phyloP scores from a whole-genome alignment of 2,797 vertebrate genomes.

The Spinus pinus region DNA sequence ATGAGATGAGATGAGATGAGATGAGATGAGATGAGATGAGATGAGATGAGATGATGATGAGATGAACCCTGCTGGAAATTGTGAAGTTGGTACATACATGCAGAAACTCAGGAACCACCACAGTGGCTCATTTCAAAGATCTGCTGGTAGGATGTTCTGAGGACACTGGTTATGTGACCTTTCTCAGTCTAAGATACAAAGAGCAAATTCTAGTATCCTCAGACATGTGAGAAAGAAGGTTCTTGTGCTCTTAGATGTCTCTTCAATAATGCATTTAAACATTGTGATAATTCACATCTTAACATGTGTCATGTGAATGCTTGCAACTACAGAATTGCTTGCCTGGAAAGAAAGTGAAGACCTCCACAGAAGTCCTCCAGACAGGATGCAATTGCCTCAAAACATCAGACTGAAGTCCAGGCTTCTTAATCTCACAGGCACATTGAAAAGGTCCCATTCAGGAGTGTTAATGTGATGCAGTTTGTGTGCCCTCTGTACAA shows the following conservation, averaged over 20 bases:
- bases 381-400: not conserved
- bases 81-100: accelerated
- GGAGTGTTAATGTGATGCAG: not conserved
- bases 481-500: not conserved
- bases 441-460: not conserved
- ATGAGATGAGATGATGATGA: not conserved
- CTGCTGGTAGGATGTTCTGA: not conserved
- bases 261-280: not conserved
- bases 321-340: not conserved
- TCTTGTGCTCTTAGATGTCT: not conserved
- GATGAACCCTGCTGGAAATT: not conserved
- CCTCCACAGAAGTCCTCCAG: not conserved
- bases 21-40: not conserved
- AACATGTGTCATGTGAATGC: not conserved
- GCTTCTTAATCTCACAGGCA: not conserved
- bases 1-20: not conserved
- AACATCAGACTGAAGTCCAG: not conserved
- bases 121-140: not conserved
- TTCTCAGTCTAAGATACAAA: not conserved
- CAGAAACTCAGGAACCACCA: not conserved
- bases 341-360: not conserved
- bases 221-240: not conserved
- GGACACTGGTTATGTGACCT: not conserved
- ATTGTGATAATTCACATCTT: not conserved
- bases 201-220: not conserved